Evolutionary conservation across 2,113 vertebrate species (phyloP).

Genomic region (Ammospiza nelsoni): DNA sequence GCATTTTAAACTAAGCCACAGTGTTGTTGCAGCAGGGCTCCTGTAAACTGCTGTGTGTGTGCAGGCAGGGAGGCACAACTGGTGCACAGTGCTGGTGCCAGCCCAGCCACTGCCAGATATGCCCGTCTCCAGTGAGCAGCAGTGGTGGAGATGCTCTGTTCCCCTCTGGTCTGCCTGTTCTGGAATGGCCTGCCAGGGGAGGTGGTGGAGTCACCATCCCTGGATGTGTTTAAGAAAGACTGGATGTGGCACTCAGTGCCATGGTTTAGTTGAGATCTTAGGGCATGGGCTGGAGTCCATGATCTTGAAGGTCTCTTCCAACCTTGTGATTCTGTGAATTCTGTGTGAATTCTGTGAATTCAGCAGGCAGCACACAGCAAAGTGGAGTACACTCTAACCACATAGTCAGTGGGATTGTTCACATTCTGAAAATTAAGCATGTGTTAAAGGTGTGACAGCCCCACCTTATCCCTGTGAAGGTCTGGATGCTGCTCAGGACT

Average conservation of each 20-base stretch:
- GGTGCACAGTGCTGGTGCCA: accelerated
- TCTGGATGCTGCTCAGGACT: not conserved
- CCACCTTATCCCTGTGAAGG: not conserved
- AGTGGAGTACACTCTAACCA: not conserved
- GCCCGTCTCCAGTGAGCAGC: not conserved
- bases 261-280: not conserved
- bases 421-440: not conserved
- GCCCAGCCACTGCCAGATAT: not conserved
- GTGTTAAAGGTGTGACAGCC: not conserved
- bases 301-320: not conserved
- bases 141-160: not conserved
- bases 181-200: not conserved
- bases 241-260: not conserved
- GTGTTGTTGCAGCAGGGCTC: not conserved
- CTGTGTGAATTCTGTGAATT: not conserved
- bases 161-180: not conserved
- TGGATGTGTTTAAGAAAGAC: not conserved
- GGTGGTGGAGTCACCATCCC: not conserved
- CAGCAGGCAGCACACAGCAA: not conserved
- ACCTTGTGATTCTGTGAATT: not conserved
- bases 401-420: not conserved
- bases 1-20: not conserved
- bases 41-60: not conserved
- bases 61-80: not conserved
- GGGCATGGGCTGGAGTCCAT: not conserved